These are phyloP conservation scores for Diorhabda carinulata DNA, from an alignment of 1,140 invertebrate genomes.

Conservation along the genomic window DNA sequence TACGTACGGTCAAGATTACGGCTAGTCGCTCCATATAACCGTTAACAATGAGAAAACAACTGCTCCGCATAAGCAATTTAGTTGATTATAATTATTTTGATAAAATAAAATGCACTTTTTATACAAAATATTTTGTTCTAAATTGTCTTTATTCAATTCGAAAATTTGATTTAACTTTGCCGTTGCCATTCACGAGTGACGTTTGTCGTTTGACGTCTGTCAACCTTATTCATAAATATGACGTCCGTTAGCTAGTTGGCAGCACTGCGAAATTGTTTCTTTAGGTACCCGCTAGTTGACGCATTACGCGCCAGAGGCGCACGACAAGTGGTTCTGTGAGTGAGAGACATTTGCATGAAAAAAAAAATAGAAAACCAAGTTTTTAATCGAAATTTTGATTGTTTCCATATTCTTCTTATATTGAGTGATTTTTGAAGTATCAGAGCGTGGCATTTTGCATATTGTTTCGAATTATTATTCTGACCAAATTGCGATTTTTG, in stretches of 20 bases:
- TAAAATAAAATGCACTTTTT: too few relatives aligned
- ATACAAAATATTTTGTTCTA: too few relatives aligned
- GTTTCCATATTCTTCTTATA: not conserved
- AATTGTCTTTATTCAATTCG: too few relatives aligned
- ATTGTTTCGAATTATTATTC: conserved; percentile 6
- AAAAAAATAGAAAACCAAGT: not conserved
- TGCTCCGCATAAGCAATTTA: too few relatives aligned
- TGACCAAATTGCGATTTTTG: not conserved
- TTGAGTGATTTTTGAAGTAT: not conserved
- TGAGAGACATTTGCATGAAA: not conserved
- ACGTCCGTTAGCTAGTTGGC: not conserved
- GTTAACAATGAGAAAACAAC: too few relatives aligned
- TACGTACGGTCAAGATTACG: too few relatives aligned
- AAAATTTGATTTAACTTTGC: too few relatives aligned
- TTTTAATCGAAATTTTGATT: not conserved
- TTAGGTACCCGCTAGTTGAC: not conserved
- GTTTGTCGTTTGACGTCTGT: too few relatives aligned
- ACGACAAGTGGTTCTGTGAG: not conserved
- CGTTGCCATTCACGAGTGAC: too few relatives aligned
- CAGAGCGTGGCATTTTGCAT: not conserved
- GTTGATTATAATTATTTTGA: too few relatives aligned
- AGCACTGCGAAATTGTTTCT: not conserved
- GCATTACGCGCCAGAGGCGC: not conserved
- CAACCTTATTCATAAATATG: too few relatives aligned
- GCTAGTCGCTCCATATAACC: too few relatives aligned